Conservation (phyloP, 1,140 invertebrate species). For the Drosophila obscura region DNA sequence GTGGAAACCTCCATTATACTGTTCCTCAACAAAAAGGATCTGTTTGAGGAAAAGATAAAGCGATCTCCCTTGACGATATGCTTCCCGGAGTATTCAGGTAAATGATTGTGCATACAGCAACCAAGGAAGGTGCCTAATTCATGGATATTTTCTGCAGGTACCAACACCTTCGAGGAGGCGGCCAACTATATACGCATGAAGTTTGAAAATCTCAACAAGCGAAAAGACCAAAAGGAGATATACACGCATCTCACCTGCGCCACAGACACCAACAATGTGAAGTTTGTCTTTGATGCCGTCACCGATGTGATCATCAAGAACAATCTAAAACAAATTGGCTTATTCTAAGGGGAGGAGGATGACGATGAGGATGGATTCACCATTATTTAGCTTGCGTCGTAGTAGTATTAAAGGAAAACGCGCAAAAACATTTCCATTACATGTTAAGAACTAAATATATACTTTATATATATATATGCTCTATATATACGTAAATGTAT, state of each 20-base stretch:
- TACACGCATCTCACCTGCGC: conserved; percentile 97
- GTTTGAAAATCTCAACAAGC: conserved; percentile 94
- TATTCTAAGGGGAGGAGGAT: conserved; percentile 78
- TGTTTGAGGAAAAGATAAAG: conserved; percentile 96
- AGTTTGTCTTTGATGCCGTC: conserved; percentile 96
- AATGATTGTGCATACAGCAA: not conserved
- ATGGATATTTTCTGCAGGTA: conserved; percentile 85
- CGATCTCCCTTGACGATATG: conserved; percentile 97
- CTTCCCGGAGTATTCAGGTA: conserved; percentile 96
- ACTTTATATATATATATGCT: conserved; percentile 25
- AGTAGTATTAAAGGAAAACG: conserved; percentile 76
- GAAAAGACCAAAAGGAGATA: conserved; percentile 94
- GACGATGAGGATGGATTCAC: conserved; percentile 22
- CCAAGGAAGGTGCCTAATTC: conserved; percentile 3
- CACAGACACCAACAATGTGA: conserved; percentile 95
- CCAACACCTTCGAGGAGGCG: conserved; percentile 93
- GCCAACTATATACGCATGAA: conserved; percentile 94
- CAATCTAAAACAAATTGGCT: conserved; percentile 96
- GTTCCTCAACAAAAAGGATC: conserved; percentile 98
- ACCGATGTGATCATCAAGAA: conserved; percentile 97
- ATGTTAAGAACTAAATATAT: conserved; percentile 54
- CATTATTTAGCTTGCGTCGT: conserved; percentile 56
- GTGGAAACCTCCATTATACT: conserved; percentile 98
- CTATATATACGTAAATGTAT: conserved; percentile 31
- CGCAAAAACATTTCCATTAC: conserved; percentile 71